Base-by-base conservation (phyloP, 1,140 invertebrate genomes). In the Drosophila simulans region DNA sequence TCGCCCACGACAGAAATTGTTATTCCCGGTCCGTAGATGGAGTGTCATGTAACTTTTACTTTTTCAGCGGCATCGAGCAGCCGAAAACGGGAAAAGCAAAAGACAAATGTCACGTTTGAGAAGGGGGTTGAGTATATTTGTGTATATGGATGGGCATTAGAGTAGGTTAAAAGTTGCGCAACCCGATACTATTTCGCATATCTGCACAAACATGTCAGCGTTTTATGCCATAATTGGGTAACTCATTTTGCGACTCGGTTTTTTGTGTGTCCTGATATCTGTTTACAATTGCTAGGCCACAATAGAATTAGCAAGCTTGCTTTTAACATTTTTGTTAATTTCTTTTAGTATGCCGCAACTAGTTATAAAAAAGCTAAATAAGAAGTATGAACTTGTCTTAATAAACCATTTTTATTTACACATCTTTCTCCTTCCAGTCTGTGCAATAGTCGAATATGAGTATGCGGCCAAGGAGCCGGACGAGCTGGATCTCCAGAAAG, bases 401-500 rank as follows among this genome's bases (percentile, higher is more conserved):
- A 42, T 1, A 11, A 37, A 13, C 35, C 31, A 31, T 5, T 37
- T 13, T 37, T 13, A 39, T 39, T 39, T 4, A 39, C 5, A 7
- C 15, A 12, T 4, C 8, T 62, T 31, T 51, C 93, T 93, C 48
- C 10, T 66, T 79, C 35, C 92, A 95, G 95, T 96, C 92, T 95
- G 96, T 85, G 96, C 96, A 84, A 93, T 96, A 81, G 97, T 96
- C 34, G 96, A 97, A 91, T 96, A 95, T 92, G 95, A 96, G 82
- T 98, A 97, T 89, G 94, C 94, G 72, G 96, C 96, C 46, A 95
- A 96, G 82, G 96, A 97, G 92, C 92, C 94, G 3, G 96, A 97
- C 91, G 96, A 99, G 94, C 93, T 99, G 75, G 96, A 96, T 42
- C 94, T 99, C 56, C 94, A 94, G 63, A 98, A 97, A 91, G 98